Percentiles rank a stretch among this genome's conserved stretches.
Evolutionary conservation across 2,888 invertebrate species (phyloP).

Genomic region (Clostera curtula): DNA sequence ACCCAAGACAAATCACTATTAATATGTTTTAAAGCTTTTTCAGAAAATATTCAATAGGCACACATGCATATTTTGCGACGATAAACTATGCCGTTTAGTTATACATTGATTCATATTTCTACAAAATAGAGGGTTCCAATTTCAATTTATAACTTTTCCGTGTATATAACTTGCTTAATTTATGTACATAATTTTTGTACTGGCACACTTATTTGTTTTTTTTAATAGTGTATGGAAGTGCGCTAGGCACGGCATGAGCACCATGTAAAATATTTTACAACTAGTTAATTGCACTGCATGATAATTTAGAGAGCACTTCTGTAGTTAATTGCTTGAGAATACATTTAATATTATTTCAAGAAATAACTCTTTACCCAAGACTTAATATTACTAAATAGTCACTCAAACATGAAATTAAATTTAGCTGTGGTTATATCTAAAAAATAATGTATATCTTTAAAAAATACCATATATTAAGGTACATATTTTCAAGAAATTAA

Average conservation of each 20-base stretch:
- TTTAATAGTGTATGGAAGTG: conserved; percentile 17
- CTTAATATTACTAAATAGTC: conserved; percentile 26
- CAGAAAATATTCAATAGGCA: neutral
- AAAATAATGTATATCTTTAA: conserved; percentile 2
- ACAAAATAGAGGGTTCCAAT: too few relatives aligned
- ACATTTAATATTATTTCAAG: conserved; percentile 11
- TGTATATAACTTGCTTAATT: conserved; percentile 11
- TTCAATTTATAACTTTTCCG: conserved; percentile 5
- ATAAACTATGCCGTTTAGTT: too few relatives aligned
- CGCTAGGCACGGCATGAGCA: conserved; percentile 26
- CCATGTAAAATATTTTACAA: conserved; percentile 38
- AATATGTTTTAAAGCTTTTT: neutral
- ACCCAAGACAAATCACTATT: neutral
- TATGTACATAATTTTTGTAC: conserved; percentile 12
- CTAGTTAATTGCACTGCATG: conserved; percentile 58
- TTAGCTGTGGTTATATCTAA: conserved; percentile 10
- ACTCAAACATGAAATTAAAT: conserved; percentile 59
- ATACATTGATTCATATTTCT: neutral
- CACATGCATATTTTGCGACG: too few relatives aligned
- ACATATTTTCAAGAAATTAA: conserved; percentile 3
- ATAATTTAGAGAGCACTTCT: conserved; percentile 32
- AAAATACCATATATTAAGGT: too few relatives aligned
- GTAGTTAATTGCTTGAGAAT: conserved; percentile 18
- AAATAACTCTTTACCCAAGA: conserved; percentile 15
- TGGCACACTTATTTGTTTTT: conserved; percentile 6